Evolutionary conservation across 2,888 invertebrate species (phyloP).

Genomic region (Metopia argyrocephala): DNA sequence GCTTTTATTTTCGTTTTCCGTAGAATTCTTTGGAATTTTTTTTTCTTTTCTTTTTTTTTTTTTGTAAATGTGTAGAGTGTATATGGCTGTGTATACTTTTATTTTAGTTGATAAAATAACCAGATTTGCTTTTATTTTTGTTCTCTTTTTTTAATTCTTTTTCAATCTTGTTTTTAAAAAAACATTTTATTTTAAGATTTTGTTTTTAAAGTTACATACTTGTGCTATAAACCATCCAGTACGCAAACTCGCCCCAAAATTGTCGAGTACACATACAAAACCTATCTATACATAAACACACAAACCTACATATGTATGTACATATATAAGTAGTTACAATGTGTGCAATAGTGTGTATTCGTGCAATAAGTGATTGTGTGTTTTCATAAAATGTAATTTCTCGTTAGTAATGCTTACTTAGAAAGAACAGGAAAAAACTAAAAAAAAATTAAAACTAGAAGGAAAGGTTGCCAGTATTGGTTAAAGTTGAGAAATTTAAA

Average conservation of each 20-base stretch:
- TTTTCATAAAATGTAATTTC: constrained; percentile 44
- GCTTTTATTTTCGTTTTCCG: neutral
- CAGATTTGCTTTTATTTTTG: too few relatives aligned
- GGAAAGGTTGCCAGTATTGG: too few relatives aligned
- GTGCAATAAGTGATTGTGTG: neutral
- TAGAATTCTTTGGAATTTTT: constrained; percentile 2
- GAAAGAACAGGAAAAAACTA: neutral
- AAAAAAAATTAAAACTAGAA: neutral
- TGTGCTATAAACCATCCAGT: neutral
- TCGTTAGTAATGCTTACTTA: constrained; percentile 42
- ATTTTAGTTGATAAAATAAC: too few relatives aligned
- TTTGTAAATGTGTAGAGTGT: too few relatives aligned
- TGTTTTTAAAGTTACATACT: neutral
- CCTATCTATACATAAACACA: constrained; percentile 36
- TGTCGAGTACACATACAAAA: too few relatives aligned
- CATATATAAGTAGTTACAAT: too few relatives aligned
- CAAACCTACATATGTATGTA: constrained; percentile 15
- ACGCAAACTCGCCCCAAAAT: constrained; percentile 27
- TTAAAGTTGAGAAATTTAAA: too few relatives aligned
- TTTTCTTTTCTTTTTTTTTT: constrained; percentile 50
- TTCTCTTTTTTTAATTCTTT: neutral
- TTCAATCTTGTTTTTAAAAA: neutral
- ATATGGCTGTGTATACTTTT: too few relatives aligned
- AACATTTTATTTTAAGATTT: constrained; percentile 7
- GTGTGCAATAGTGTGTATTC: neutral